These are phyloP conservation scores for Gastrophysa polygoni DNA, from an alignment of 2,888 invertebrate genomes.

Conservation along the genomic window DNA sequence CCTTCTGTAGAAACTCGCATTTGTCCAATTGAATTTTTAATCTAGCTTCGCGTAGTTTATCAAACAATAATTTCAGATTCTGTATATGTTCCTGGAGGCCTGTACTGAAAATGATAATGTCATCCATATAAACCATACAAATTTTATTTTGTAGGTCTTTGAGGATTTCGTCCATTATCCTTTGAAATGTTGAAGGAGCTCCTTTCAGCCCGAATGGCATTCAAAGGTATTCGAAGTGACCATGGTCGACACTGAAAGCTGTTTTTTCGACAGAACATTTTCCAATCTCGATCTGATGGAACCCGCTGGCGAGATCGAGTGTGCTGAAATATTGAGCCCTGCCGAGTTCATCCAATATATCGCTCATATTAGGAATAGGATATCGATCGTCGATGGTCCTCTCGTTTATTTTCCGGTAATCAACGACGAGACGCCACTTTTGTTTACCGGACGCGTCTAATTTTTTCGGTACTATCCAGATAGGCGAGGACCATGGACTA, in stretches of 20 bases:
- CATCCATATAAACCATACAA: conserved; percentile 16
- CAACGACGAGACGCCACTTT: conserved; percentile 10
- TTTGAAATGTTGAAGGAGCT: conserved; percentile 24
- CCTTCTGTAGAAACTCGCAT: conserved; percentile 28
- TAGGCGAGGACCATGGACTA: conserved; percentile 20
- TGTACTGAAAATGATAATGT: conserved; percentile 16
- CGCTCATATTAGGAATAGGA: conserved; percentile 14
- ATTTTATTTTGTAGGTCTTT: conserved; percentile 14
- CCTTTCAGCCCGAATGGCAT: conserved; percentile 29
- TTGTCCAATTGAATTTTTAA: conserved; percentile 33
- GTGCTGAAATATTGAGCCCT: conserved; percentile 13
- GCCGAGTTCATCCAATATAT: conserved; percentile 16
- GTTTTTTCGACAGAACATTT: conserved; percentile 21
- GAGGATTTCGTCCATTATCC: conserved; percentile 25
- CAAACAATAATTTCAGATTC: conserved; percentile 6
- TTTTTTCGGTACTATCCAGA: conserved; percentile 25
- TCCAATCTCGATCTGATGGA: conserved; percentile 27
- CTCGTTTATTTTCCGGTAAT: conserved; percentile 12
- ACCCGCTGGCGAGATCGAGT: conserved; percentile 17
- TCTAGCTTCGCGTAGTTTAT: conserved; percentile 7
- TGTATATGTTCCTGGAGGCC: conserved; percentile 45
- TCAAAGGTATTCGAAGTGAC: conserved; percentile 13
- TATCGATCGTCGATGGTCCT: conserved; percentile 14
- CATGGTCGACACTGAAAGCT: conserved; percentile 19
- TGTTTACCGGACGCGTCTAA: conserved; percentile 18